Percentiles rank a stretch among this genome's conserved stretches.
Conservation (phyloP, 2,797 vertebrate species). For the Poecilia gillii region DNA sequence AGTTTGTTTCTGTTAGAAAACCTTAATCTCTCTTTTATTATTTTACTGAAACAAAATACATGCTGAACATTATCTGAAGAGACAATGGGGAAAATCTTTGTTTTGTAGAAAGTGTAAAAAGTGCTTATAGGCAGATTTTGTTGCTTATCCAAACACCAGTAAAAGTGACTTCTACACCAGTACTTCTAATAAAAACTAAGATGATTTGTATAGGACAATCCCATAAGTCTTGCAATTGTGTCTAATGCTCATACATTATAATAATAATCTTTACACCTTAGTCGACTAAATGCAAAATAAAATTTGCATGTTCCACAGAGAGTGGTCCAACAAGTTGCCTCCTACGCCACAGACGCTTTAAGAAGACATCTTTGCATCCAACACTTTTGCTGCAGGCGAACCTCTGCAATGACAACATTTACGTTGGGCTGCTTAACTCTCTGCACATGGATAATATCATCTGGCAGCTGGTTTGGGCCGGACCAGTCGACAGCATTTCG, state of each 20-base stretch:
- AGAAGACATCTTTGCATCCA: slow-evolving; percentile 53
- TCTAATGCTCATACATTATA: slow-evolving; percentile 23
- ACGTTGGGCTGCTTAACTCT: slow-evolving; percentile 70
- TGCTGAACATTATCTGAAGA: no score
- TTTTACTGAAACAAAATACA: background rate
- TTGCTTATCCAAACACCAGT: background rate
- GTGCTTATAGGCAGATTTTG: no score
- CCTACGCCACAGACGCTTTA: slow-evolving; percentile 72
- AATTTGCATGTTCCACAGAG: slow-evolving; percentile 43
- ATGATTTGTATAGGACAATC: background rate
- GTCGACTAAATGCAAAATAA: background rate
- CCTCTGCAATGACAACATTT: slow-evolving; percentile 78
- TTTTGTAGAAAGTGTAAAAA: background rate
- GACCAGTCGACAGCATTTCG: slow-evolving; percentile 31
- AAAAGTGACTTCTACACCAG: background rate
- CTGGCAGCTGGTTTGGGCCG: slow-evolving; percentile 41
- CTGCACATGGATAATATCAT: slow-evolving; percentile 66
- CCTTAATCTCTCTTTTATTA: no score
- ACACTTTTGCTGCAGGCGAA: slow-evolving; percentile 59
- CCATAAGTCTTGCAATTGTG: slow-evolving; percentile 25
- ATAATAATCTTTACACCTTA: slow-evolving; percentile 25
- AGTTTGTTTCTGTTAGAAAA: background rate
- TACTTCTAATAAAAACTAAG: background rate
- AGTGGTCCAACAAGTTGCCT: slow-evolving; percentile 52
- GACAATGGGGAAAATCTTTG: background rate